Base-by-base conservation (phyloP, 2,888 invertebrate species). In the Lasioglossum vierecki region DNA sequence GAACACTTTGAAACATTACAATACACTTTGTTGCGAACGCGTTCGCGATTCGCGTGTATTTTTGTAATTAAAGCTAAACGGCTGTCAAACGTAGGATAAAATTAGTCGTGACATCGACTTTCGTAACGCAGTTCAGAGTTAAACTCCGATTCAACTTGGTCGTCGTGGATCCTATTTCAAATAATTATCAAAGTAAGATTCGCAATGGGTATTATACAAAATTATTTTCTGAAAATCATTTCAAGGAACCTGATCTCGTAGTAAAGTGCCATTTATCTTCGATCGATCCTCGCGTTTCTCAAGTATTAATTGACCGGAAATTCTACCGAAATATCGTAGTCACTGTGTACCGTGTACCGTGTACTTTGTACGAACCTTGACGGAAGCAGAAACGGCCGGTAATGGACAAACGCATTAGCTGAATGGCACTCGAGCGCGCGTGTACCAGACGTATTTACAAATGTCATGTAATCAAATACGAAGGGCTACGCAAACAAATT, bases 341-440 rank as follows among this genome's bases (percentile, higher is more conserved):
- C 39, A 18, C 22, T 22, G 68, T 39, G 8, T 22, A 39, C 22
- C 0, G 39, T 39, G 39, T 39, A 39, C 39, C 39, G 39, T 39
- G 39, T 4, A 8, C 18, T 39, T 35, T 22, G 8, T 22, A 39
- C 39, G 68, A 68, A 68, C 39, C 39, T 22, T 39, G 39, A 68
- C 39, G 68, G 68, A 68, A 68, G 68, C 11, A 68, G 68, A 68
- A 57, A 57, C 53, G 22, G n/a, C 66, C 66, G 22, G 68, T 68
- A 68, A 68, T 68, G 39, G 68, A 68, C 68, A 68, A 39, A 39
- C 9, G 39, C 68, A 68, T 68, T 68, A 68, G 68, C 68, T 4
- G 68, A 68, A 68, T 39, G 39, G 68, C 35, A 68, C 68, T 68
- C 22, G 39, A 68, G 22, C 68, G 39, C 39, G 68, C 39, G 68